Conservation (phyloP, 1,140 invertebrate species). For the Lordiphosa collinella region DNA sequence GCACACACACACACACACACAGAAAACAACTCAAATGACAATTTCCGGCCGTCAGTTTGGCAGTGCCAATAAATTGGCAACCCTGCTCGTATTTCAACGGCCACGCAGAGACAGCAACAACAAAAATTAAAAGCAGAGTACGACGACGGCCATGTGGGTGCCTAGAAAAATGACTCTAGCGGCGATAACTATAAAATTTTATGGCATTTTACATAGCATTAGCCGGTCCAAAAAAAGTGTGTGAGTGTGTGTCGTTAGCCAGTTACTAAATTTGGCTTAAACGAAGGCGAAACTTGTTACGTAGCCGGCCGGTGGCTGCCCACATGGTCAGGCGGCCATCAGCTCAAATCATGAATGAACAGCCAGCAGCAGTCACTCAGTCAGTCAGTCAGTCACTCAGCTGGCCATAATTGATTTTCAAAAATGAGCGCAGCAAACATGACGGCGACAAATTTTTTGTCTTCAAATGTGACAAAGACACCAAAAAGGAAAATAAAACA, state of each 20-base stretch:
- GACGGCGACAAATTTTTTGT: conserved; percentile 67
- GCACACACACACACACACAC: neutral
- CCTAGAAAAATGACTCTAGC: conserved; percentile 61
- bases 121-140: conserved; percentile 24
- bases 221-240: conserved; percentile 37
- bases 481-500: conserved; percentile 11
- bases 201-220: conserved; percentile 56
- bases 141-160: conserved; percentile 47
- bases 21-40: conserved; percentile 59
- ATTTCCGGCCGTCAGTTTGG: conserved; percentile 71
- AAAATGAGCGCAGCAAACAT: conserved; percentile 54
- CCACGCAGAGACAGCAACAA: conserved; percentile 29
- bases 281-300: conserved; percentile 75
- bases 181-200: conserved; percentile 50
- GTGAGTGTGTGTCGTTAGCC: conserved; percentile 51
- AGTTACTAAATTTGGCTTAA: conserved; percentile 76
- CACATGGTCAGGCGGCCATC: conserved; percentile 48
- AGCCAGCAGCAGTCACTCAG: conserved; percentile 33
- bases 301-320: conserved; percentile 65
- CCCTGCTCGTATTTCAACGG: conserved; percentile 70
- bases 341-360: conserved; percentile 63
- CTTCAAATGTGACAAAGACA: conserved; percentile 44
- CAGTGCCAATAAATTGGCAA: conserved; percentile 71
- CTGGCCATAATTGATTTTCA: conserved; percentile 69
- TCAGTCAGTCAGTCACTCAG: conserved; percentile 15